phyloP scores from a whole-genome alignment of 2,113 vertebrate genomes.

The Steatornis caripensis region DNA sequence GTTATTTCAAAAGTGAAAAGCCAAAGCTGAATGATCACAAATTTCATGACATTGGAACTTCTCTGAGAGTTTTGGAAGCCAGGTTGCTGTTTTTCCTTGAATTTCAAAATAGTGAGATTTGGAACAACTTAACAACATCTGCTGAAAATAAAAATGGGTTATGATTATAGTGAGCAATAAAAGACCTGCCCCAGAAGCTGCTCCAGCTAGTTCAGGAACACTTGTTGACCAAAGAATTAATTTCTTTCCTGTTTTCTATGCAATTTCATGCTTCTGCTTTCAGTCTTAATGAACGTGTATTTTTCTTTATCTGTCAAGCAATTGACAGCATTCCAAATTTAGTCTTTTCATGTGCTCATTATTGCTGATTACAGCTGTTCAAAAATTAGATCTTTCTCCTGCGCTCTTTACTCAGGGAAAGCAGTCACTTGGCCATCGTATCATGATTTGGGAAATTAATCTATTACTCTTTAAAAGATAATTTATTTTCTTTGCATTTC shows the following conservation, averaged over 20 bases:
- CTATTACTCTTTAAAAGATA: neutral
- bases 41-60: neutral
- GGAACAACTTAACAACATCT: conserved; percentile 25
- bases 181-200: neutral
- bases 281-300: neutral
- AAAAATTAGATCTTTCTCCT: neutral
- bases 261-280: neutral
- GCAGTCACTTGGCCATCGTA: neutral
- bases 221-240: neutral
- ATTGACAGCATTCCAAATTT: neutral
- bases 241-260: neutral
- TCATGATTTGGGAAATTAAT: neutral
- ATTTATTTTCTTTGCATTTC: neutral
- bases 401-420: neutral
- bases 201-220: neutral
- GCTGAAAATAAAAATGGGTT: conserved; percentile 11
- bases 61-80: neutral
- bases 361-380: neutral
- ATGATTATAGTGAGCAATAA: neutral
- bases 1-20: neutral
- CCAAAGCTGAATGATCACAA: neutral
- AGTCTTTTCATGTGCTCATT: neutral
- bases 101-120: neutral
- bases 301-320: neutral
- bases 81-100: neutral